Percentiles rank a stretch among this genome's conserved stretches.
Evolutionary conservation across 2,113 vertebrate species (phyloP).

Genomic region (Montifringilla adamsi): DNA sequence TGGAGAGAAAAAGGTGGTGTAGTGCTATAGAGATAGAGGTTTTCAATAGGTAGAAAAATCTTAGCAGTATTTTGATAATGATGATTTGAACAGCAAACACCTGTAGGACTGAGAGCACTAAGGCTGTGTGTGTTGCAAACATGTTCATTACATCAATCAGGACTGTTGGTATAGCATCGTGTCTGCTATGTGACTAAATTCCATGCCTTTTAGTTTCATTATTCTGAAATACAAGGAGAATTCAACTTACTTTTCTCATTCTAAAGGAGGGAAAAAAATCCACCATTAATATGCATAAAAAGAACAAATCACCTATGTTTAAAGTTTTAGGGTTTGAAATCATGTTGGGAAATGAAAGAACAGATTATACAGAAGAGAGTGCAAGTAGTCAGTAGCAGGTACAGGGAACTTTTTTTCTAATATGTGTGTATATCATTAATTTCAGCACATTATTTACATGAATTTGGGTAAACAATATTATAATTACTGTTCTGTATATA

Average conservation of each 20-base stretch:
- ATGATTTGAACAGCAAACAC: not conserved
- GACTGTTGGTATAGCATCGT: not conserved
- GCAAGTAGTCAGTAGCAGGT: not conserved
- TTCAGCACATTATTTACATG: not conserved
- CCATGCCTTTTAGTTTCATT: not conserved
- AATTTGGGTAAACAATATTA: not conserved
- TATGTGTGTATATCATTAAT: not conserved
- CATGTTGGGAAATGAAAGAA: not conserved
- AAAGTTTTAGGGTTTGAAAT: not conserved
- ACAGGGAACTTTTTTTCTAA: not conserved
- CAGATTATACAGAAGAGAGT: not conserved
- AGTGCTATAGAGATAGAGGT: fast-evolving
- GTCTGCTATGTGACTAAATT: not conserved
- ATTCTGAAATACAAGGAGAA: not conserved
- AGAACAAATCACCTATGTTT: not conserved
- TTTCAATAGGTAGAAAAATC: not conserved
- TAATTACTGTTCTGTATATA: not conserved
- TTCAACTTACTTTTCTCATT: not conserved
- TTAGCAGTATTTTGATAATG: not conserved
- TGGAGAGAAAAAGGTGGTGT: not conserved
- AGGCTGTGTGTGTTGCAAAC: not conserved
- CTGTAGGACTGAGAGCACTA: not conserved
- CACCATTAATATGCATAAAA: not conserved
- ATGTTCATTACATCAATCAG: not conserved
- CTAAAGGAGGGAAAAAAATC: not conserved